These are phyloP conservation scores for Zaprionus capensis DNA, from an alignment of 1,140 invertebrate species.

Conservation along the genomic window DNA sequence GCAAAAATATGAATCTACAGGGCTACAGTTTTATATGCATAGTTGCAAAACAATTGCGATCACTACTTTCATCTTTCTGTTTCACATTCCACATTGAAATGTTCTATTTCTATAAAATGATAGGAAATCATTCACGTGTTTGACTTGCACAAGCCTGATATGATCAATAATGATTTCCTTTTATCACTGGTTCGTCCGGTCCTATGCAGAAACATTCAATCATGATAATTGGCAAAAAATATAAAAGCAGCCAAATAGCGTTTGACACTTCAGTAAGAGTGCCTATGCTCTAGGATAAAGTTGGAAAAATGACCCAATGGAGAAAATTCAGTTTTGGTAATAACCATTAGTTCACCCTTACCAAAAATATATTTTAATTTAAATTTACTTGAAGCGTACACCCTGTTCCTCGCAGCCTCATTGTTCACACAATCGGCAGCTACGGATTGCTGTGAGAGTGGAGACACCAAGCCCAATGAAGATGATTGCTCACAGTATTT, in stretches of 20 bases:
- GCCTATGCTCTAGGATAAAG: conserved; percentile 18
- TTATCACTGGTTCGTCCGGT: conserved; percentile 55
- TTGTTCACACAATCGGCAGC: conserved; percentile 32
- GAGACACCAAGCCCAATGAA: conserved; percentile 45
- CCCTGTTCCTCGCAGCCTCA: conserved; percentile 34
- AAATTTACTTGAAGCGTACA: conserved; percentile 20
- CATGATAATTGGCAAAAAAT: conserved; percentile 69
- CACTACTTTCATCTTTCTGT: conserved; percentile 4
- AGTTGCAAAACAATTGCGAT: not conserved
- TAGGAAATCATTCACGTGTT: conserved; percentile 24
- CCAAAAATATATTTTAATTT: not conserved
- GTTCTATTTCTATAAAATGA: conserved; percentile 25
- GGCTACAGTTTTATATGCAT: not conserved
- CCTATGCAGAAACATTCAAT: conserved; percentile 52
- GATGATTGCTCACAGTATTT: conserved; percentile 57
- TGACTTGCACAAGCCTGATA: conserved; percentile 49
- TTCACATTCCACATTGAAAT: conserved; percentile 13
- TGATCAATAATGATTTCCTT: conserved; percentile 31
- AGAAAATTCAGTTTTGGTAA: conserved; percentile 47
- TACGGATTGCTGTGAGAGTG: conserved; percentile 54
- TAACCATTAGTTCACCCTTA: not conserved
- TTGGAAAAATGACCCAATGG: conserved; percentile 51
- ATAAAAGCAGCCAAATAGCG: conserved; percentile 56
- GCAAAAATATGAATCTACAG: too few relatives aligned
- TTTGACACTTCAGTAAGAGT: conserved; percentile 44